A percentile compares a stretch with the other conserved stretches of the same genome.
These are phyloP conservation scores for Elymnias hypermnestra DNA, from an alignment of 1,140 invertebrate genomes.

Conservation along the genomic window DNA sequence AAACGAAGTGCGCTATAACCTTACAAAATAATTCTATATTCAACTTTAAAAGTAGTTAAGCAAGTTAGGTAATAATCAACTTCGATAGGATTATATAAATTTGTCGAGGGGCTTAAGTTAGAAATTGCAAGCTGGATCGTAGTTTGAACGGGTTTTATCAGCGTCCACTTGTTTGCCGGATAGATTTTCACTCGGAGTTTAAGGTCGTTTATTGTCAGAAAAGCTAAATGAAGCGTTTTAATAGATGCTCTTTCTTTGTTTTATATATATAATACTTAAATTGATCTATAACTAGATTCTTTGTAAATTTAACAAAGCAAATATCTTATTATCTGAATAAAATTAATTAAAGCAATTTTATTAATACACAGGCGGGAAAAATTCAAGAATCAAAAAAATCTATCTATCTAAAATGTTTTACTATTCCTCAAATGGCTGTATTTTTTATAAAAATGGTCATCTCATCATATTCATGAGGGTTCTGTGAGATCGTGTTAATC, in stretches of 20 bases:
- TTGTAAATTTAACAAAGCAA: not conserved
- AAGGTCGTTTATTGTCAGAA: not conserved
- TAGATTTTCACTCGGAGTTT: not conserved
- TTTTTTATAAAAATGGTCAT: no score
- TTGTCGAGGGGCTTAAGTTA: constrained; percentile 28
- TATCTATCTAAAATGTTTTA: no score
- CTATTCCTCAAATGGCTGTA: no score
- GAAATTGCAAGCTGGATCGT: constrained; percentile 23
- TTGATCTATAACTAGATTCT: no score
- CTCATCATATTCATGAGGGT: no score
- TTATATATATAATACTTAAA: no score
- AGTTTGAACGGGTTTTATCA: constrained; percentile 13
- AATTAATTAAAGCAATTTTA: not conserved
- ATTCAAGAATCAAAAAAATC: no score
- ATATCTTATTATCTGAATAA: no score
- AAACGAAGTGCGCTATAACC: not conserved
- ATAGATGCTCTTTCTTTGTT: not conserved
- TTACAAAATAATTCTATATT: not conserved
- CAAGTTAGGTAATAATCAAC: constrained; percentile 15
- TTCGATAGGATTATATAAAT: constrained; percentile 26
- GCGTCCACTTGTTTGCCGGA: constrained; percentile 7
- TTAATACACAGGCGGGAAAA: no score
- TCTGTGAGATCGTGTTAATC: no score
- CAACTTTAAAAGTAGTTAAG: not conserved
- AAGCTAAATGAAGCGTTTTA: not conserved